These are phyloP conservation scores for Pitta sordida DNA, from an alignment of 2,113 vertebrate genomes.

Conservation along the genomic window DNA sequence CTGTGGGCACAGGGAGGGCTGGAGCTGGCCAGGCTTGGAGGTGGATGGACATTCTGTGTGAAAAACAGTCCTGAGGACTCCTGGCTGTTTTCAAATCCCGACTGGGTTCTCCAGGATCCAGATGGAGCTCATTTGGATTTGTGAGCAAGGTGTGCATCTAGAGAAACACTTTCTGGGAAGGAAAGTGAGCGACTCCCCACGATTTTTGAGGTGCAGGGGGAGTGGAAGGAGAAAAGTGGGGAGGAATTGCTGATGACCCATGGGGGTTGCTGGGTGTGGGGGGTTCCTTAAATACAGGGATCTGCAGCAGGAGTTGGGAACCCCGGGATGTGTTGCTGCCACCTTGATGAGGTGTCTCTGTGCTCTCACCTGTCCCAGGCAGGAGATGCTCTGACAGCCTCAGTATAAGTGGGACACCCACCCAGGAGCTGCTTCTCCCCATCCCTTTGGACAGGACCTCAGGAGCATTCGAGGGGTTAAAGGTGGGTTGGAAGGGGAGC, in stretches of 20 bases:
- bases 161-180: not conserved
- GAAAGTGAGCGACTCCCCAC: not conserved
- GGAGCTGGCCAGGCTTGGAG: not conserved
- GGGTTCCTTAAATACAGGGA: not conserved
- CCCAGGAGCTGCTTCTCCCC: not conserved
- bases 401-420: fast-evolving
- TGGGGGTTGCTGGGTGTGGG: not conserved
- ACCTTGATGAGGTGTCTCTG: fast-evolving
- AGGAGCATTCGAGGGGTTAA: fast-evolving
- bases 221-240: not conserved
- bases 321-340: fast-evolving
- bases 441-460: not conserved
- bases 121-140: not conserved
- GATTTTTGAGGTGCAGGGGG: not conserved
- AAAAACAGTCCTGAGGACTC: not conserved
- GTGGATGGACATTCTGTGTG: not conserved
- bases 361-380: not conserved
- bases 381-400: not conserved
- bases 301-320: not conserved
- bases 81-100: not conserved
- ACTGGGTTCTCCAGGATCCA: not conserved
- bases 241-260: not conserved
- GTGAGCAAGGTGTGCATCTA: not conserved
- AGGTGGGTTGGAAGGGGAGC: not conserved
- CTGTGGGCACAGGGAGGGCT: not conserved